phyloP scores from a whole-genome alignment of 2,113 vertebrate species.

The Larimichthys crocea region DNA sequence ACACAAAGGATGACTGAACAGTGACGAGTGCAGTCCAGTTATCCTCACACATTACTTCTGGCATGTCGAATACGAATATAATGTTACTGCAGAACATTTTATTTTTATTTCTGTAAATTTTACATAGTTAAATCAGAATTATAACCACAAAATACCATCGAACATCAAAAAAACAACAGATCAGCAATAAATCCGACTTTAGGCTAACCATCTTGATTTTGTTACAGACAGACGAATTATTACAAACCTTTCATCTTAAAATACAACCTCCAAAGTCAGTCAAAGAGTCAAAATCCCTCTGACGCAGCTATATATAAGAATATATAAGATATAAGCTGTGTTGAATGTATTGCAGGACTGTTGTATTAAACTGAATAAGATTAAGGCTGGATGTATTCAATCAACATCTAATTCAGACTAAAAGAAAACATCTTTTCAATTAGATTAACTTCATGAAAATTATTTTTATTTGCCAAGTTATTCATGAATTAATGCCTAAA shows the following conservation, averaged over 20 bases:
- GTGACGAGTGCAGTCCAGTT: background rate
- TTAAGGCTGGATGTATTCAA: background rate
- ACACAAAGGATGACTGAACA: conserved; percentile 20
- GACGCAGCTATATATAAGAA: too few relatives aligned
- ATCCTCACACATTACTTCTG: background rate
- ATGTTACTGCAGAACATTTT: background rate
- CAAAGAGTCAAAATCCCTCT: background rate
- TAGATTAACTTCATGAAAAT: background rate
- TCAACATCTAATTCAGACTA: background rate
- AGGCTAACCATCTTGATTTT: background rate
- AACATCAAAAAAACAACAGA: too few relatives aligned
- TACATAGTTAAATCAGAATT: too few relatives aligned
- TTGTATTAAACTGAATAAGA: background rate
- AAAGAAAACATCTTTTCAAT: background rate
- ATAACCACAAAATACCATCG: too few relatives aligned
- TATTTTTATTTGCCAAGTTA: background rate
- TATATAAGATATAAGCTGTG: background rate
- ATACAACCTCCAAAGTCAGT: background rate
- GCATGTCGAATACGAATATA: background rate
- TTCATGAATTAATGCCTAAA: background rate
- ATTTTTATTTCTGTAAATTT: too few relatives aligned
- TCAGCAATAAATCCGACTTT: background rate
- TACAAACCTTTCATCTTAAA: background rate
- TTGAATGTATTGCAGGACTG: background rate
- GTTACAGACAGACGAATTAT: background rate